Conservation (phyloP, 2,113 vertebrate species). For the Etheostoma spectabile region DNA sequence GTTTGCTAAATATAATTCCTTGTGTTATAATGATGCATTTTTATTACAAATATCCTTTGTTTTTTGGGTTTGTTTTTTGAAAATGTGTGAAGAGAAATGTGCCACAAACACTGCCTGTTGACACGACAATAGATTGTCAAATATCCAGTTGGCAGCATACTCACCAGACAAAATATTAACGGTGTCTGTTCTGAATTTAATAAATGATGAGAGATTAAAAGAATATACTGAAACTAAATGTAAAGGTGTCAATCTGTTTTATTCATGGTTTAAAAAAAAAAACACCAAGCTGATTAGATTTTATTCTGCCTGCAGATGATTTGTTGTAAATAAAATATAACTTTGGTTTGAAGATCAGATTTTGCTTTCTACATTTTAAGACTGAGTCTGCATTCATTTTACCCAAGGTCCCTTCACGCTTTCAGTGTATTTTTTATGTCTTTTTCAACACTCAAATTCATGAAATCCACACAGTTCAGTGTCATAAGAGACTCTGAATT, state of each 20-base stretch:
- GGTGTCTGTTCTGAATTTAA: slow-evolving; percentile 12
- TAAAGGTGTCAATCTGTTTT: slow-evolving; percentile 43
- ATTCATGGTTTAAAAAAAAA: slow-evolving; percentile 1
- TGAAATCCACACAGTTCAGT: slow-evolving; percentile 2
- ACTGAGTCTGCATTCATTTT: background rate
- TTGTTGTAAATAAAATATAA: background rate
- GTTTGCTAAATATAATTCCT: background rate
- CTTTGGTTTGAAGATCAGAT: background rate
- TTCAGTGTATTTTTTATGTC: slow-evolving; percentile 18
- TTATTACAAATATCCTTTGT: slow-evolving; percentile 16
- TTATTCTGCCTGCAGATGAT: slow-evolving; percentile 16
- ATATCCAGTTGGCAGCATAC: slow-evolving; percentile 46
- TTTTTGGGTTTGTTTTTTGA: background rate
- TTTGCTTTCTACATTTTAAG: background rate
- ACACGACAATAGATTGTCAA: slow-evolving; percentile 49
- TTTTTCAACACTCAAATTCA: background rate
- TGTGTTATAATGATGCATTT: slow-evolving; percentile 33
- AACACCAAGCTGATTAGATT: slow-evolving; percentile 20
- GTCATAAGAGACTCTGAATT: slow-evolving; percentile 22
- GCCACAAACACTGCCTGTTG: background rate
- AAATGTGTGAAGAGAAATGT: background rate
- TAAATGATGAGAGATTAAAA: slow-evolving; percentile 38
- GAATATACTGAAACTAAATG: slow-evolving; percentile 15
- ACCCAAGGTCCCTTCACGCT: slow-evolving; percentile 13
- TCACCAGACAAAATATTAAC: slow-evolving; percentile 19